Evolutionary conservation across 2,113 vertebrate genomes (phyloP).

Genomic region (Formicarius rufipectus): DNA sequence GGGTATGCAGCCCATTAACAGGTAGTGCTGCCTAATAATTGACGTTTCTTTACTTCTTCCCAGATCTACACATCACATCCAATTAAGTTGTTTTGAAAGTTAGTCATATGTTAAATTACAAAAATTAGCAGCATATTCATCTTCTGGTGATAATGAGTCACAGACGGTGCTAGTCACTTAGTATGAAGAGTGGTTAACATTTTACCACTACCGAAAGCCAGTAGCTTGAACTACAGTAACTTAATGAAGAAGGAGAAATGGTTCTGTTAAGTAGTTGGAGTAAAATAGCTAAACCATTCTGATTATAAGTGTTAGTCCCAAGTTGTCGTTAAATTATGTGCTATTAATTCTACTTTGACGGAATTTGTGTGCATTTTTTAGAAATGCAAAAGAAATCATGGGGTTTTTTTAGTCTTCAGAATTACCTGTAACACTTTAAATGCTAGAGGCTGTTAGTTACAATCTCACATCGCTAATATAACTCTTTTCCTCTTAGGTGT

Average conservation of each 20-base stretch:
- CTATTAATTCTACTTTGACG: background rate
- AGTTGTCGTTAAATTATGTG: background rate
- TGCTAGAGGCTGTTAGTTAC: background rate
- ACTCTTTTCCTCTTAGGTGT: accelerated
- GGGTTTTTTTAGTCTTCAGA: background rate
- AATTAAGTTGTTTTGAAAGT: background rate
- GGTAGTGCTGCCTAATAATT: background rate
- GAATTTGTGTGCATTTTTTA: background rate
- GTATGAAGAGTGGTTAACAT: background rate
- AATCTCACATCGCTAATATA: background rate
- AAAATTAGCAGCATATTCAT: background rate
- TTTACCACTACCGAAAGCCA: background rate
- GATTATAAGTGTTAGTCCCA: background rate
- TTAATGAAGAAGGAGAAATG: background rate
- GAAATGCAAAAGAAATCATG: background rate
- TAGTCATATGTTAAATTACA: background rate
- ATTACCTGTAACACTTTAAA: background rate
- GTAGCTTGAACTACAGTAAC: background rate
- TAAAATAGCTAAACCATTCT: background rate
- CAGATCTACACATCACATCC: background rate
- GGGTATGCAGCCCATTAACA: background rate
- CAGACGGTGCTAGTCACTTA: conserved; percentile 2
- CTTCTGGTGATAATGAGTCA: conserved; percentile 62
- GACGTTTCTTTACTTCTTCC: background rate
- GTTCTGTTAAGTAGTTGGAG: background rate